These are phyloP conservation scores for Xestoiulus laeticollis DNA, from an alignment of 2,888 invertebrate genomes.

Conservation along the genomic window DNA sequence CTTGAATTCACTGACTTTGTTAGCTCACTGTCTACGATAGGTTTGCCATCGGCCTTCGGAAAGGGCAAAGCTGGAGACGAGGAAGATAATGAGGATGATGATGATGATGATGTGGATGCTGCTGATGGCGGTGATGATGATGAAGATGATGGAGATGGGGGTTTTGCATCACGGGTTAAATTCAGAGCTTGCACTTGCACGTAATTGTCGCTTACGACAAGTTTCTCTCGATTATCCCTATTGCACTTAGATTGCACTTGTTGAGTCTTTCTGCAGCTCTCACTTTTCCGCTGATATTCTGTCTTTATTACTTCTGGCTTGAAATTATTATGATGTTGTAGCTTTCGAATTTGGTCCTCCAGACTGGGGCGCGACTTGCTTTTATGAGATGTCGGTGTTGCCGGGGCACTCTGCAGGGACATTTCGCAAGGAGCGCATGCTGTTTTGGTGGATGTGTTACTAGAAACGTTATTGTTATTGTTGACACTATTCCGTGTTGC, in stretches of 20 bases:
- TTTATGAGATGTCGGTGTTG: not conserved
- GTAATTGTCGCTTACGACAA: not conserved
- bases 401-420: not conserved
- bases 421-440: constrained; percentile 11
- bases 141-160: constrained; percentile 23
- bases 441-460: not conserved
- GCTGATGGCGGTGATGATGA: constrained; percentile 31
- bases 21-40: constrained; percentile 9
- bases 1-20: not conserved
- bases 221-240: constrained; percentile 40
- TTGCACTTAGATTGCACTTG: constrained; percentile 35
- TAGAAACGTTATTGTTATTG: constrained; percentile 27
- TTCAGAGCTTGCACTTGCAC: constrained; percentile 53
- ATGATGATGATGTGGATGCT: not conserved
- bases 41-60: constrained; percentile 23
- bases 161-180: constrained; percentile 47
- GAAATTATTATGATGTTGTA: constrained; percentile 30
- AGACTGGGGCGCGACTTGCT: not conserved
- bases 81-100: constrained; percentile 33
- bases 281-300: constrained; percentile 28
- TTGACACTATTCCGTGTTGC: not conserved
- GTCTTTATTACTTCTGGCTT: constrained; percentile 40
- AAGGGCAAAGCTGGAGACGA: constrained; percentile 17
- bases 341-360: constrained; percentile 14
- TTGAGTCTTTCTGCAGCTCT: constrained; percentile 23